Conservation (phyloP, 2,113 vertebrate species). For the Mustela lutreola region DNA sequence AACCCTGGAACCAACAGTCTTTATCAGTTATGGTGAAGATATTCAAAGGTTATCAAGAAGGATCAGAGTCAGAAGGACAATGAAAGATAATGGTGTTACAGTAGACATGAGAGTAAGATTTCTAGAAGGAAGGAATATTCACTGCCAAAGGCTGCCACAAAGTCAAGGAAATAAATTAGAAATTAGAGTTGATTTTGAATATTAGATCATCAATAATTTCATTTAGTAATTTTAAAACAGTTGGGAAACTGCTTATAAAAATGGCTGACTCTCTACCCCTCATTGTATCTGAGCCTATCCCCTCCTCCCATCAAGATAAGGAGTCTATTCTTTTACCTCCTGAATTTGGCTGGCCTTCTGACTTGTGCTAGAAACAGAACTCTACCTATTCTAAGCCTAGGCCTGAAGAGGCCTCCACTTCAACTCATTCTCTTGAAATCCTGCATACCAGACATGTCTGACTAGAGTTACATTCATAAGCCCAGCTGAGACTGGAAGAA, state of each 20-base stretch:
- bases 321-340: not conserved
- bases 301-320: not conserved
- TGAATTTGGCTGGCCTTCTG: not conserved
- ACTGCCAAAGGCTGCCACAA: not conserved
- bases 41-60: not conserved
- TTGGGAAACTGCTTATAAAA: not conserved
- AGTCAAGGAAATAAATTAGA: not conserved
- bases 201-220: not conserved
- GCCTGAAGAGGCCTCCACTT: not conserved
- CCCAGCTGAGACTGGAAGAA: not conserved
- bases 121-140: not conserved
- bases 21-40: not conserved
- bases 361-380: not conserved
- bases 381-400: not conserved
- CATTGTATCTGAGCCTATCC: not conserved
- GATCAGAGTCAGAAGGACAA: not conserved
- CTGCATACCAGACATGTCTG: not conserved
- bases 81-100: too few relatives aligned
- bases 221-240: constrained; percentile 10
- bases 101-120: not conserved
- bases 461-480: not conserved
- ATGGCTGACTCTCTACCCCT: not conserved
- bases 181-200: not conserved
- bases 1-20: not conserved
- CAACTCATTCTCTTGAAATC: not conserved